Base-by-base conservation (phyloP, 2,113 vertebrate species). In the Henicopernis longicauda region DNA sequence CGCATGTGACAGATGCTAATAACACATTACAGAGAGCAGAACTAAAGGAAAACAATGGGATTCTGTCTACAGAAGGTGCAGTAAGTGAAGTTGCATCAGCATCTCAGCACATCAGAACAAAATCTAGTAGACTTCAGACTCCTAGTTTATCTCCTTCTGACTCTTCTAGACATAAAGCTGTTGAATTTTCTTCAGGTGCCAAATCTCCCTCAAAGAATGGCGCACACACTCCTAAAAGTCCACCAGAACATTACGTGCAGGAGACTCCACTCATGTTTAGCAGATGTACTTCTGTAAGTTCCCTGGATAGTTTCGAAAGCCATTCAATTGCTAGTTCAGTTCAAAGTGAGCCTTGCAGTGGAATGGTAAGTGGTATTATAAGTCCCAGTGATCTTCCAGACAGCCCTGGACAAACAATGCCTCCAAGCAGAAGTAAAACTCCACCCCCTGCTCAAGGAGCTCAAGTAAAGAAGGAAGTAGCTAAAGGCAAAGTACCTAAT, bases 201-300 rank as follows among this genome's bases (percentile, higher is more conserved):
- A 99, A 99, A 93, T 99, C 98, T 23, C 98, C 98, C 93, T 99
- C 98, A 55, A 99, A 99, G 97, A 96, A 99, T 98, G 99, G 99
- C 50, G 98, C 99, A 62, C 98, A 99, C 69, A 99, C 99, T 22
- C 99, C 99, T 8, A 99, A 99, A 97, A 99, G 99, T 69, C 99
- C 99, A 2, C 99, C 99, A 4, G 99, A 99, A 83, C 98, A 99
- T 95, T 98, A 98, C 42, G 94, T 98, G 79, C 99, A 98, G 92
- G 99, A 99, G 96, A 99, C 99, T 14, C 99, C 99, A 7, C 98
- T 99, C 61, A 99, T 99, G 98, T 99, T 99, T 89, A 99, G 99
- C 96, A 98, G 99, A 80, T 99, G 99, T 93, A 99, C 99, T 2
- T 99, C 99, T 3, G 99, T 99, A 77, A 99, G 99, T 92, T 99